Conservation (phyloP, 2,797 vertebrate species). For the Toxotes lorentzi region DNA sequence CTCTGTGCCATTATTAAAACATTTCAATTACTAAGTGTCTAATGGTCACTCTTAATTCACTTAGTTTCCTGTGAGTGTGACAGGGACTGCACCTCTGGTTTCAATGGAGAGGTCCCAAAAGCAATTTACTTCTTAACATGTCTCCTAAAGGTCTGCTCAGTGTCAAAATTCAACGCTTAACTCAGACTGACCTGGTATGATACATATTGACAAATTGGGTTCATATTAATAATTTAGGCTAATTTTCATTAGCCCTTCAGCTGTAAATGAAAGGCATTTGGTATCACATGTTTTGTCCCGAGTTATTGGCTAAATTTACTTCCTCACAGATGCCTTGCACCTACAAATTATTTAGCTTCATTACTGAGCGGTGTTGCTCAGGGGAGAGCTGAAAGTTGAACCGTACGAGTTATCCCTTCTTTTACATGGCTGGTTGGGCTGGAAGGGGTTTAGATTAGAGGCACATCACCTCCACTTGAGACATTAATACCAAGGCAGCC, state of each 20-base stretch:
- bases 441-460: conserved; percentile 37
- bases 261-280: not conserved
- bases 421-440: conserved; percentile 49
- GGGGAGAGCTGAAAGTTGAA: conserved; percentile 27
- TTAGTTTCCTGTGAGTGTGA: conserved; percentile 68
- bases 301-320: not conserved
- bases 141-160: conserved; percentile 57
- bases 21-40: conserved; percentile 83
- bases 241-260: not conserved
- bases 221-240: conserved; percentile 60
- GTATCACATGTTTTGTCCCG: not conserved
- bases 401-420: conserved; percentile 1
- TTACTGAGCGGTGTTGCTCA: conserved; percentile 11
- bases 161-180: conserved; percentile 54
- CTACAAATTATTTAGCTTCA: not conserved
- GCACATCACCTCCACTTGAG: conserved; percentile 43
- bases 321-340: not conserved
- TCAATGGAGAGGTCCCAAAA: conserved; percentile 69
- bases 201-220: conserved; percentile 63
- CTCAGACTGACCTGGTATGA: conserved; percentile 42
- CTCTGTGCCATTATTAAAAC: conserved; percentile 79
- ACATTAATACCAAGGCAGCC: conserved; percentile 53
- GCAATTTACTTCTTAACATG: conserved; percentile 66
- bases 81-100: conserved; percentile 55
- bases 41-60: conserved; percentile 81